These are phyloP conservation scores for Phaonia tiefii DNA, from an alignment of 2,888 invertebrate species.

Conservation along the genomic window DNA sequence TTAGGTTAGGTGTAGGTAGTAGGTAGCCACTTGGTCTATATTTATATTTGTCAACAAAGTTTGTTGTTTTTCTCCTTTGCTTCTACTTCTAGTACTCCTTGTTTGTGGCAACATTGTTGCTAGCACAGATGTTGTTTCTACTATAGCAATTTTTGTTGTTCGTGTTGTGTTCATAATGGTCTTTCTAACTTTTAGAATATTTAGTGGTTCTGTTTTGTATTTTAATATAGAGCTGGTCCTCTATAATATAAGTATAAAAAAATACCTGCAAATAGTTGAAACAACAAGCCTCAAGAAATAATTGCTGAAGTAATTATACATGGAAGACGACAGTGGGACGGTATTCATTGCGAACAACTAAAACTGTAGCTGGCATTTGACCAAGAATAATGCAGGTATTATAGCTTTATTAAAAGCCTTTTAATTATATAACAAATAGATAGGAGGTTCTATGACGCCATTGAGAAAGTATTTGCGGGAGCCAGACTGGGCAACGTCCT, in stretches of 20 bases:
- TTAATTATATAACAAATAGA: too few relatives aligned
- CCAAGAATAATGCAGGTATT: too few relatives aligned
- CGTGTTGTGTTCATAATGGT: not conserved
- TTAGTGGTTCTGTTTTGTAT: slow-evolving; percentile 11
- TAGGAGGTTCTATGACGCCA: too few relatives aligned
- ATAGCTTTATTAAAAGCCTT: too few relatives aligned
- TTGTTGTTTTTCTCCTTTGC: not conserved
- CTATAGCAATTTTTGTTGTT: not conserved
- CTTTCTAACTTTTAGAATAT: slow-evolving; percentile 20
- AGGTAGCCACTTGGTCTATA: not conserved
- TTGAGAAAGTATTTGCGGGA: too few relatives aligned
- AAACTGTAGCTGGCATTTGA: too few relatives aligned
- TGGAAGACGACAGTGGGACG: not conserved
- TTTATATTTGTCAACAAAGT: slow-evolving; percentile 15
- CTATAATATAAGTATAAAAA: too few relatives aligned
- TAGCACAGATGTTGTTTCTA: not conserved
- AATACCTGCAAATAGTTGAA: slow-evolving; percentile 3
- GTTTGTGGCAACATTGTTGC: slow-evolving; percentile 2
- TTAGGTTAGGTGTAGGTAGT: too few relatives aligned
- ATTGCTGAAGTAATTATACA: slow-evolving; percentile 19
- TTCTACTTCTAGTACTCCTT: too few relatives aligned
- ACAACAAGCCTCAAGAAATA: slow-evolving; percentile 5
- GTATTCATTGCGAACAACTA: too few relatives aligned
- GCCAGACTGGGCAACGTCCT: too few relatives aligned
- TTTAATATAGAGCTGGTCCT: slow-evolving; percentile 1